These are phyloP conservation scores for Hyposmocoma kahamanoa DNA, from an alignment of 1,140 invertebrate species.

Conservation along the genomic window DNA sequence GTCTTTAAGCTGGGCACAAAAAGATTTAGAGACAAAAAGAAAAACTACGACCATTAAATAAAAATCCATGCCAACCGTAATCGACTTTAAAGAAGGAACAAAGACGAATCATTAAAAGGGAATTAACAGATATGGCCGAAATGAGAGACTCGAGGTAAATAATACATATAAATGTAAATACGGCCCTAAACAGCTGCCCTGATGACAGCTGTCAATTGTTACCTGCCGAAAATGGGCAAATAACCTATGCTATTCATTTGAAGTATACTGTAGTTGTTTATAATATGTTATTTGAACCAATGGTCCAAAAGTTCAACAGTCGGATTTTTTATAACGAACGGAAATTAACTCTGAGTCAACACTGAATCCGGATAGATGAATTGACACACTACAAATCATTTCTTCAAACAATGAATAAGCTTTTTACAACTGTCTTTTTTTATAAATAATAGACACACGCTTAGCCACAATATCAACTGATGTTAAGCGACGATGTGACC, in stretches of 20 bases:
- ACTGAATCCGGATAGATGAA: constrained; percentile 22
- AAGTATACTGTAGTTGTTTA: too few relatives aligned
- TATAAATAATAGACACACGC: too few relatives aligned
- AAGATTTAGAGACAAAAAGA: neutral
- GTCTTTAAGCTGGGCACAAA: neutral
- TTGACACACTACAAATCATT: too few relatives aligned
- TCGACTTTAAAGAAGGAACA: too few relatives aligned
- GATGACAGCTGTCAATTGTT: neutral
- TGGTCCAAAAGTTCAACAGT: constrained; percentile 25
- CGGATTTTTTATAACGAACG: constrained; percentile 31
- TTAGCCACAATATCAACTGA: too few relatives aligned
- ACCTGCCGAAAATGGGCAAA: neutral
- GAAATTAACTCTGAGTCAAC: constrained; percentile 40
- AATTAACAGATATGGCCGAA: constrained; percentile 6
- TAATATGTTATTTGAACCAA: too few relatives aligned
- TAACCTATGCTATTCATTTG: neutral
- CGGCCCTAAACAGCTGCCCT: neutral
- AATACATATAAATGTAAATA: neutral
- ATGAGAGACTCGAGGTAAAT: neutral
- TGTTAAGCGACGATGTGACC: too few relatives aligned
- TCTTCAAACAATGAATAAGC: too few relatives aligned
- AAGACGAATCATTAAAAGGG: neutral
- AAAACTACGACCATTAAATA: too few relatives aligned
- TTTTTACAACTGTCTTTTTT: too few relatives aligned
- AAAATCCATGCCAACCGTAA: too few relatives aligned